Evolutionary conservation across 2,888 invertebrate genomes (phyloP).

Genomic region (Cephus pulcher): DNA sequence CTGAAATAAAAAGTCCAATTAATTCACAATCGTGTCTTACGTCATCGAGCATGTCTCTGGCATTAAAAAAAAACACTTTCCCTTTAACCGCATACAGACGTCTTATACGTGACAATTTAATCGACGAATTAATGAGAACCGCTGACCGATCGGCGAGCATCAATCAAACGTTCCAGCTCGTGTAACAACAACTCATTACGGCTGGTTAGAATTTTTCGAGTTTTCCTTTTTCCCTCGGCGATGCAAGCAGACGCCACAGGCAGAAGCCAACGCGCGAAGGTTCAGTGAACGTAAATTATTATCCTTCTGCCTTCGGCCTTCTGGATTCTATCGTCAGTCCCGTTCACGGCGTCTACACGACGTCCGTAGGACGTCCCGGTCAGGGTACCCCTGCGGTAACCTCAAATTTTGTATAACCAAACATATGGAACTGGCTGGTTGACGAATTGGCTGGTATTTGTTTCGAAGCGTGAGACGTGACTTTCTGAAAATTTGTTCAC

Average conservation of each 20-base stretch:
- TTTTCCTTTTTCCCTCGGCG: conserved; percentile 10
- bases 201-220: conserved; percentile 8
- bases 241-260: neutral
- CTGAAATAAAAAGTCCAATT: neutral
- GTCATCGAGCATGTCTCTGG: neutral
- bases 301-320: neutral
- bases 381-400: neutral
- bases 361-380: neutral
- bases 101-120: conserved; percentile 22
- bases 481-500: neutral
- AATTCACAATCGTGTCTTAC: neutral
- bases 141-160: conserved; percentile 15
- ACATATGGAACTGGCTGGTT: neutral
- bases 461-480: neutral
- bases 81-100: neutral
- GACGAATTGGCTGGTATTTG: neutral
- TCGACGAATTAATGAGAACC: conserved; percentile 24
- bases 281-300: neutral
- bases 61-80: neutral
- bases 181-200: conserved; percentile 22
- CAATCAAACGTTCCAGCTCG: conserved; percentile 18
- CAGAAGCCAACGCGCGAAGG: neutral
- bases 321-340: neutral
- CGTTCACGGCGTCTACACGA: neutral
- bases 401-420: neutral